Conservation (phyloP, 2,888 invertebrate genomes). For the Plagiodera versicolora region DNA sequence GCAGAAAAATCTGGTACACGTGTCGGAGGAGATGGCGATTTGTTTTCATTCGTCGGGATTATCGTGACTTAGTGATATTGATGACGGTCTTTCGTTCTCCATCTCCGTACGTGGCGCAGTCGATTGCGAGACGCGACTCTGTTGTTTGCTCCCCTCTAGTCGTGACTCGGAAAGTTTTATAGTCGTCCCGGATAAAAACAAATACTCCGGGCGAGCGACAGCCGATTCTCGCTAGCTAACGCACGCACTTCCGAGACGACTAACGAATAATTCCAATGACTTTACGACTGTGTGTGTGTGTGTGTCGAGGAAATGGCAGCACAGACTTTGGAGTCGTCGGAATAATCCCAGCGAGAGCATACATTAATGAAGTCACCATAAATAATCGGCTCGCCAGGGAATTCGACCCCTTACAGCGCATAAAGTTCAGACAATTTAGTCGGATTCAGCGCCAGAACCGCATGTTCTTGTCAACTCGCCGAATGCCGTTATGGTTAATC, state of each 20-base stretch:
- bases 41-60: not conserved
- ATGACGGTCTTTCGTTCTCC: too few relatives aligned
- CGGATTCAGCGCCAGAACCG: constrained; percentile 31
- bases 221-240: too few relatives aligned
- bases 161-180: too few relatives aligned
- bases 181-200: too few relatives aligned
- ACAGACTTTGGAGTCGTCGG: not conserved
- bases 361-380: constrained; percentile 33
- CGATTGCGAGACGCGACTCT: too few relatives aligned
- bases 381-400: constrained; percentile 26
- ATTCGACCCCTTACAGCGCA: constrained; percentile 21
- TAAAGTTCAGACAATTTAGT: constrained; percentile 32
- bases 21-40: not conserved
- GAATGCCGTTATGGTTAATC: constrained; percentile 28
- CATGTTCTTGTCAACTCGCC: constrained; percentile 30
- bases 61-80: not conserved
- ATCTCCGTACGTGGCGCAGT: too few relatives aligned
- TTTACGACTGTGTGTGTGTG: too few relatives aligned
- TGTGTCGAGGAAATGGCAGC: not conserved
- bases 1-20: too few relatives aligned
- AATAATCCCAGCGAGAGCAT: constrained; percentile 15
- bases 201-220: too few relatives aligned
- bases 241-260: too few relatives aligned
- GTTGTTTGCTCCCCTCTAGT: too few relatives aligned
- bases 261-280: too few relatives aligned